Evolutionary conservation across 2,113 vertebrate species (phyloP).

Genomic region (Panurus biarmicus): DNA sequence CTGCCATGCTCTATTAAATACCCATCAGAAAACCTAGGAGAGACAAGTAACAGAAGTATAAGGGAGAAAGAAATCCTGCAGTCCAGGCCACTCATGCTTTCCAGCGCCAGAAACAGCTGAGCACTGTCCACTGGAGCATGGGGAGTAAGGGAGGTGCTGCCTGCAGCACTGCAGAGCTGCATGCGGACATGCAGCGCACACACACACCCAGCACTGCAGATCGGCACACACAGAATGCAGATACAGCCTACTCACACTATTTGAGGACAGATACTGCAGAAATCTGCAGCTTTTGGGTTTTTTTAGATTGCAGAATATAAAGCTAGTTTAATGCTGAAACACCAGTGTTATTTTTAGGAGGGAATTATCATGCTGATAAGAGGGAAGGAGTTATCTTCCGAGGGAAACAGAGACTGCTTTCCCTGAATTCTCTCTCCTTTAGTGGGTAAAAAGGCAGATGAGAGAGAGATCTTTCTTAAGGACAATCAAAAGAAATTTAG

Average conservation of each 20-base stretch:
- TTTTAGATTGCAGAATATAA: background rate
- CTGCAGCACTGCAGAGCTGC: slow-evolving; percentile 2
- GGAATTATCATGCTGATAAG: background rate
- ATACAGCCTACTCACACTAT: background rate
- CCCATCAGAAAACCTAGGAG: background rate
- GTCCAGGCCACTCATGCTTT: background rate
- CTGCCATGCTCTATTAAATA: background rate
- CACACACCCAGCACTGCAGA: background rate
- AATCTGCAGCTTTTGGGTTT: background rate
- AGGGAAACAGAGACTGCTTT: background rate
- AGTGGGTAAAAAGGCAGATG: background rate
- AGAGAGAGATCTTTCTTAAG: background rate
- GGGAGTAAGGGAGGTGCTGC: background rate
- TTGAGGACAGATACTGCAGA: background rate
- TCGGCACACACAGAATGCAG: background rate
- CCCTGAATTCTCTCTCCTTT: background rate
- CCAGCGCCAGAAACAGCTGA: background rate
- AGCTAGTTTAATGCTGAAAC: background rate
- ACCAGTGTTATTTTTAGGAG: background rate
- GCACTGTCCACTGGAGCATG: accelerated
- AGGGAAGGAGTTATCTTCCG: background rate
- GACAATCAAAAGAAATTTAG: background rate
- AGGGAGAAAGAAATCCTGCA: background rate
- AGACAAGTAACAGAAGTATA: background rate
- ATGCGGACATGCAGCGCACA: background rate